Percentiles rank a stretch among this genome's conserved stretches.
Conservation (phyloP, 35 echinoderm and acorn worm genomes). For the Chiridota heheva region DNA sequence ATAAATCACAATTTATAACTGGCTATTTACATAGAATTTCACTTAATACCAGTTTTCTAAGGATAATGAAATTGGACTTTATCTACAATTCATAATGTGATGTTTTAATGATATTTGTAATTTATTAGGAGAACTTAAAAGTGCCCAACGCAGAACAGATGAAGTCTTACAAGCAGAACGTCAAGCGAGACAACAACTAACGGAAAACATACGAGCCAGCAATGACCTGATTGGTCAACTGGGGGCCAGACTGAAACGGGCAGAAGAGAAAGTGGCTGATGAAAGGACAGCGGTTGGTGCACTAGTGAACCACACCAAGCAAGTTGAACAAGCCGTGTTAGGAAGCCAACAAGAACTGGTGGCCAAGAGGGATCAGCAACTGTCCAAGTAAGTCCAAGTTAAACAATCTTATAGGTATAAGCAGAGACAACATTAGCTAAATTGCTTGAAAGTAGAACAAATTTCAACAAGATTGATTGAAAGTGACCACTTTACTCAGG, state of each 20-base stretch:
- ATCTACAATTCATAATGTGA: background rate
- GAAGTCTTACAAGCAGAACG: constrained; percentile 71
- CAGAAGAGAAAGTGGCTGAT: constrained; percentile 90
- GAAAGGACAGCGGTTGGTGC: constrained; percentile 95
- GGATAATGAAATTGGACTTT: background rate
- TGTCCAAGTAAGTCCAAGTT: constrained; percentile 66
- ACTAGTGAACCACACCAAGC: constrained; percentile 96
- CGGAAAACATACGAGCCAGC: constrained; percentile 90
- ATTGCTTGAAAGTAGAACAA: too few relatives aligned
- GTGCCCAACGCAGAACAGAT: constrained; percentile 72
- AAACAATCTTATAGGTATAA: too few relatives aligned
- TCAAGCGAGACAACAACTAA: constrained; percentile 73
- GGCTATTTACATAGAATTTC: background rate
- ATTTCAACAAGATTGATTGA: too few relatives aligned
- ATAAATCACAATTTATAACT: too few relatives aligned
- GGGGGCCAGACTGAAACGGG: constrained; percentile 87
- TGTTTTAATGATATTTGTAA: background rate
- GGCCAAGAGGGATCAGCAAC: constrained; percentile 87
- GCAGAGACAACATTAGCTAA: too few relatives aligned
- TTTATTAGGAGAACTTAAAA: constrained; percentile 80
- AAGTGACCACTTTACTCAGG: too few relatives aligned
- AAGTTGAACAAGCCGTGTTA: constrained; percentile 95
- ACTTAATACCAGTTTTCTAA: background rate
- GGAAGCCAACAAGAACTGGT: constrained; percentile 94
- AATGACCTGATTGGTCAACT: constrained; percentile 99